phyloP scores from a whole-genome alignment of 1,140 invertebrate species.

The Matsumurasca onukii region DNA sequence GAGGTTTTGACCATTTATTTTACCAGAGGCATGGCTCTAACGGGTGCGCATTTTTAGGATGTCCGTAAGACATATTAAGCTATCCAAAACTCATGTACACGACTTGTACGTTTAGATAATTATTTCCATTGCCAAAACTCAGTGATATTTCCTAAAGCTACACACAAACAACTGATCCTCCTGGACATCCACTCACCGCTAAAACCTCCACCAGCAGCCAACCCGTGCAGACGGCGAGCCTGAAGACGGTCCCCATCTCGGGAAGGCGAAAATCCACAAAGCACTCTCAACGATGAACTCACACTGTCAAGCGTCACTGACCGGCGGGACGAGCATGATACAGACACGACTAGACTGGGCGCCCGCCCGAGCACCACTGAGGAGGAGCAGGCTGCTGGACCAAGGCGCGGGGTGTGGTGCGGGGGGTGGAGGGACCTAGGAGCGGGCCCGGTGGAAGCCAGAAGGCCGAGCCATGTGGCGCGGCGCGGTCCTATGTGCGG shows the following conservation, averaged over 20 bases:
- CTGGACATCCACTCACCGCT: constrained; percentile 18
- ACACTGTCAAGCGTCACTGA: background rate
- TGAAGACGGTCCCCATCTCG: background rate
- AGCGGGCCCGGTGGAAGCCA: background rate
- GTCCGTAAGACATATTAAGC: no score
- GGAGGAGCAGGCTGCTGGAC: background rate
- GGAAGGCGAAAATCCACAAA: background rate
- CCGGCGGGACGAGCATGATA: background rate
- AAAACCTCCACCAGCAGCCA: background rate
- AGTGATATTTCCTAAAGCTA: no score
- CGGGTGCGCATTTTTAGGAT: no score
- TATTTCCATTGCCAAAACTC: no score
- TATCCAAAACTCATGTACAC: no score
- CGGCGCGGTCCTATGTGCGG: background rate
- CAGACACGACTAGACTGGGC: background rate
- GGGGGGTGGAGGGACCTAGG: background rate
- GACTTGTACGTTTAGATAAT: no score
- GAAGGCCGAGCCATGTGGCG: constrained; percentile 13
- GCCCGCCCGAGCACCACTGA: constrained; percentile 28
- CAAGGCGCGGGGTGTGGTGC: background rate
- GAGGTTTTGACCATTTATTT: no score
- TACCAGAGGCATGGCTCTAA: no score
- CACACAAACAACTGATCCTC: no score
- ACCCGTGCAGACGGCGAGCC: background rate
- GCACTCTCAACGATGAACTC: background rate